These are phyloP conservation scores for Trachelus iudaicus DNA, from an alignment of 2,888 invertebrate genomes.

Conservation along the genomic window DNA sequence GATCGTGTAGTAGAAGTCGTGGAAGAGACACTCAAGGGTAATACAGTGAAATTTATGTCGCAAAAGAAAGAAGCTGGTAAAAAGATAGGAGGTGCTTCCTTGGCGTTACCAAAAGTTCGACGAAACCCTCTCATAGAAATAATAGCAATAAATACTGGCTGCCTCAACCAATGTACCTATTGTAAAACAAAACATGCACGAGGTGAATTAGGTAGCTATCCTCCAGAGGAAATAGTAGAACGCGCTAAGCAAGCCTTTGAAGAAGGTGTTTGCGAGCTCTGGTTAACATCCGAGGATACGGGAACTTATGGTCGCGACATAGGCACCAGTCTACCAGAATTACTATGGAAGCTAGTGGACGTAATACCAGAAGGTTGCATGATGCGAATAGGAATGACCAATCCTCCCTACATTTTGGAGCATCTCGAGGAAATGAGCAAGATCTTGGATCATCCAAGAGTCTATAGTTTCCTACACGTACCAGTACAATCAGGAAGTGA, in stretches of 20 bases:
- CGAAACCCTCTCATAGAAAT: slow-evolving; percentile 97
- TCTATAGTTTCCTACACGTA: slow-evolving; percentile 96
- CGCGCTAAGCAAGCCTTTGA: slow-evolving; percentile 87
- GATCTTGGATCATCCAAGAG: slow-evolving; percentile 87
- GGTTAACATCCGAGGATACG: slow-evolving; percentile 98
- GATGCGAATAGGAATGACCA: slow-evolving; percentile 96
- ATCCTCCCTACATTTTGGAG: slow-evolving; percentile 97
- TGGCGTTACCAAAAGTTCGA: slow-evolving; percentile 92
- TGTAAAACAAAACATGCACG: slow-evolving; percentile 98
- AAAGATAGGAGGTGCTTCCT: slow-evolving; percentile 87
- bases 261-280: slow-evolving; percentile 96
- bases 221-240: slow-evolving; percentile 87
- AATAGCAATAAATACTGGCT: slow-evolving; percentile 95
- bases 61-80: slow-evolving; percentile 83
- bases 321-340: slow-evolving; percentile 85
- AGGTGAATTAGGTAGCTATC: slow-evolving; percentile 95
- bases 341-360: slow-evolving; percentile 87
- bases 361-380: slow-evolving; percentile 80
- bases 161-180: slow-evolving; percentile 98
- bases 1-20: slow-evolving; percentile 97
- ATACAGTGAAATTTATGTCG: slow-evolving; percentile 80
- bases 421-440: slow-evolving; percentile 90
- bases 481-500: slow-evolving; percentile 99
- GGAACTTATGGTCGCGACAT: slow-evolving; percentile 98
- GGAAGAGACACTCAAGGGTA: slow-evolving; percentile 95